Evolutionary conservation across 2,888 invertebrate species (phyloP), one percentile per base, ranked within the genome.

Genomic region (Eledona agricola): DNA sequence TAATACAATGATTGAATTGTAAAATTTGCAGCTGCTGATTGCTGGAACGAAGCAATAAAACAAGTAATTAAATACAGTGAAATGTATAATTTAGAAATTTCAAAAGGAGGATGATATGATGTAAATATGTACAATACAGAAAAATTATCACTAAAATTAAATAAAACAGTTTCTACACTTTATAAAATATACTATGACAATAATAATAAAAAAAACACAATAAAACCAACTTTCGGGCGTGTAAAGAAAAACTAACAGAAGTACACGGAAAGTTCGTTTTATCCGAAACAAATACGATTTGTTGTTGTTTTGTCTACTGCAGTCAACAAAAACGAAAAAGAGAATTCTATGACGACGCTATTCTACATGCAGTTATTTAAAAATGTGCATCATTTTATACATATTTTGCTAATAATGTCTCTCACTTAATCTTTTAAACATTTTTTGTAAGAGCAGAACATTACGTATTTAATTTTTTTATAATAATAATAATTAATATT

Each of bases 101-200:
- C 80, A 81, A 86, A 84, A 84, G 84, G 85, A 85, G 85, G 85
- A 85, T 85, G 84, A 85, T 85, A 86, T 86, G 85, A 86, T 79
- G 78, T 79, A 78, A 76, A 78, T 81, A 80, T 80, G 76, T 81
- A 80, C 79, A 79, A 73, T 74, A 74, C 76, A 77, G 76, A 73
- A 73, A 70, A 72, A 71, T 66, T 64, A 70, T 69, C 67, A 81
- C 69, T 69, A 67, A n/a, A n/a, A n/a, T n/a, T n/a, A n/a, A 65
- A 59, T 60, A 50, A 43, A 52, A 52, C 46, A 43, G 13, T 51
- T 52, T 40, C 32, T 47, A 42, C 43, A 37, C 10, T 54, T 32
- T 54, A 54, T 49, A 54, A 54, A 49, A 43, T 42, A 49, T 31
- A 49, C 40, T 42, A 37, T 34, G 22, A 72, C 67, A 72, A 70